Percentiles rank a stretch among this genome's conserved stretches.
Conservation (phyloP, 2,888 invertebrate species). For the Cheilosia vernalis region DNA sequence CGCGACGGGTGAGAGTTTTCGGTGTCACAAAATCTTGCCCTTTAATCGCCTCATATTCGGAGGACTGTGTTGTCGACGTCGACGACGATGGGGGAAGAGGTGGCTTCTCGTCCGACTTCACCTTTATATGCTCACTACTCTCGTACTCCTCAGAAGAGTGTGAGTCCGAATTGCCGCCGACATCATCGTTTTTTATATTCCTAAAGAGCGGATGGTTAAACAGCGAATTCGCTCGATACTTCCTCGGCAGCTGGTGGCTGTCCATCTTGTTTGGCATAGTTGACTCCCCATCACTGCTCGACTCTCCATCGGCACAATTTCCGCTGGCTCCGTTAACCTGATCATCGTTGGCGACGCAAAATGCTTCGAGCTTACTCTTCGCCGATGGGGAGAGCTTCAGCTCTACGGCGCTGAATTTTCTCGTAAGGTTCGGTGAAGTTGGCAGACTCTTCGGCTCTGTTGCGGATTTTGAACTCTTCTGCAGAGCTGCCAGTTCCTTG, state of each 20-base stretch:
- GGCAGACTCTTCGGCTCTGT: conserved; percentile 84
- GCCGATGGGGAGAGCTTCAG: conserved; percentile 78
- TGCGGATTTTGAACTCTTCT: conserved; percentile 77
- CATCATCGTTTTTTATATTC: conserved; percentile 76
- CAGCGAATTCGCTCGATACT: conserved; percentile 85
- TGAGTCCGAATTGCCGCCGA: conserved; percentile 78
- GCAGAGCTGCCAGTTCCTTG: conserved; percentile 81
- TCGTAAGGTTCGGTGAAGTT: conserved; percentile 84
- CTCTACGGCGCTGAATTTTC: conserved; percentile 82
- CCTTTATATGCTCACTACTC: conserved; percentile 67
- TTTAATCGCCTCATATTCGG: conserved; percentile 79
- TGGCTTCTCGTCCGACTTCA: conserved; percentile 68
- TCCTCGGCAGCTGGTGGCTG: conserved; percentile 77
- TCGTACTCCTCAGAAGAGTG: conserved; percentile 78
- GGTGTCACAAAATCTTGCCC: conserved; percentile 77
- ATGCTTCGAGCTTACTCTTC: conserved; percentile 66
- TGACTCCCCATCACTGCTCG: conserved; percentile 80
- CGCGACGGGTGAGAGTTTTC: conserved; percentile 87
- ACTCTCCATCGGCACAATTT: conserved; percentile 82
- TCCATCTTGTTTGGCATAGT: conserved; percentile 69
- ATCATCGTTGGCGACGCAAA: conserved; percentile 77
- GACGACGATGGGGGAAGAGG: conserved; percentile 76
- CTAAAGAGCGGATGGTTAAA: conserved; percentile 86
- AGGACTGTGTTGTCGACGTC: conserved; percentile 73
- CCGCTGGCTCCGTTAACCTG: conserved; percentile 80